Conservation (phyloP, 2,888 invertebrate species). For the Sympetrum striolatum region DNA sequence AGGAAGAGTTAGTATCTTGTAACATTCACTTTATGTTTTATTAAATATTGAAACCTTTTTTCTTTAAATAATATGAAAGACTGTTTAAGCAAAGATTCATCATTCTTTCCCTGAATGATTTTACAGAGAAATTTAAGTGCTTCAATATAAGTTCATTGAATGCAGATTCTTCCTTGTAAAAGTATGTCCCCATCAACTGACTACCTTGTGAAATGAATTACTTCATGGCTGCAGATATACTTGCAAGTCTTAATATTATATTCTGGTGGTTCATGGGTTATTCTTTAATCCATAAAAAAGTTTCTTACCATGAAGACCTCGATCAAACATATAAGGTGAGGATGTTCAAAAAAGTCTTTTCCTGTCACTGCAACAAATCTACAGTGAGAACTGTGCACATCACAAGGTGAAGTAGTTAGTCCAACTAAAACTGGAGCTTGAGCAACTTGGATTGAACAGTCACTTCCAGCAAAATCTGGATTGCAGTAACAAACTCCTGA, state of each 20-base stretch:
- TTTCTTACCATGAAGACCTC: conserved; percentile 52
- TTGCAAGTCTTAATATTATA: background rate
- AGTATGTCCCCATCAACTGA: no score
- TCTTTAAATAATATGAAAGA: no score
- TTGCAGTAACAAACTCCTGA: conserved; percentile 46
- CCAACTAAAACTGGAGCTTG: conserved; percentile 31
- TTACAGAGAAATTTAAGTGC: no score
- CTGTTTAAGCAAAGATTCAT: no score
- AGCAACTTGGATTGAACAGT: conserved; percentile 45
- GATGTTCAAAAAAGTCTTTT: conserved; percentile 51
- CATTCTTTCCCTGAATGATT: no score
- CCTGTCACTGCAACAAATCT: conserved; percentile 52
- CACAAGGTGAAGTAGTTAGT: conserved; percentile 49
- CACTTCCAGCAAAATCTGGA: conserved; percentile 45
- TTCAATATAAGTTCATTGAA: no score
- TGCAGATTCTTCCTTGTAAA: no score
- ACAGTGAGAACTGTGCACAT: conserved; percentile 52
- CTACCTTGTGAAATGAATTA: no score
- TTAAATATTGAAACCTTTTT: no score
- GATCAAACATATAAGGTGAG: conserved; percentile 51
- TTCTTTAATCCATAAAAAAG: background rate
- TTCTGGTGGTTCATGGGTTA: background rate
- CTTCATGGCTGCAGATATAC: no score
- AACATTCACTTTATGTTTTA: no score
- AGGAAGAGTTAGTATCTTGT: no score